Base-by-base conservation (phyloP, 2,797 vertebrate species). In the Ispidina lecontei region DNA sequence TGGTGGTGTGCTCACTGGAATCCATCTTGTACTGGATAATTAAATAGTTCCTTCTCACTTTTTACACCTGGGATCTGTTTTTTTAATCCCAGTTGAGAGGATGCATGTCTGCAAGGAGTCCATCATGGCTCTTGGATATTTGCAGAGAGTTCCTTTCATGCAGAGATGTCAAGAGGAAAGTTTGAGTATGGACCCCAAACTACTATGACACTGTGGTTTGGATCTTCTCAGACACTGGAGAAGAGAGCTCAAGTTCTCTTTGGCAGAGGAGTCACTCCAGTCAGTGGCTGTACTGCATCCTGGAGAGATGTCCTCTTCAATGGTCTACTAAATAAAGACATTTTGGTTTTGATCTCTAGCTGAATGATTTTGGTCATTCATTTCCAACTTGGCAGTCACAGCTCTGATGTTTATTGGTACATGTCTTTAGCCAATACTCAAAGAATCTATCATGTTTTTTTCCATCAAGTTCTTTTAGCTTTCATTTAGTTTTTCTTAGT, bases 1-100 rank as follows among this genome's bases (percentile, higher is more conserved):
- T 0, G 2, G 47, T 55, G 4, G 17, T 4, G 10, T 62, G 65
- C 14, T 90, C 14, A 23, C 12, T 51, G 35, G 19, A 71, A 37
- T 37, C 18, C 1, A 0, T 54, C 25, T 64, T 74, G 12, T 29
- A 10, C 2, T 68, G 62, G 33, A 14, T 65, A 65, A 62, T 68
- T 54, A 68, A 49, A 51, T 62, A 78, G 20, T 39, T 39, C 37
- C 37, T 39, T 39, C 37, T 39, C 37, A 39, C 37, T 39, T 39
- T 39, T 39, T 39, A 14, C 37, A 14, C 37, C 37, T 39, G 37
- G 37, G 37, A 39, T 39, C 37, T 13, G 46, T 2, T 55, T 35
- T 35, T 68, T 49, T 49, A 22, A 49, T 69, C 10, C 6, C 5
- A 8, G 0, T 69, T 0, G 0, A 0, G 3, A 43, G 26, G 44